Percentiles rank a stretch among this genome's conserved stretches.
These are phyloP conservation scores for Delphinus delphis DNA, from an alignment of 2,113 vertebrate genomes.

Conservation along the genomic window DNA sequence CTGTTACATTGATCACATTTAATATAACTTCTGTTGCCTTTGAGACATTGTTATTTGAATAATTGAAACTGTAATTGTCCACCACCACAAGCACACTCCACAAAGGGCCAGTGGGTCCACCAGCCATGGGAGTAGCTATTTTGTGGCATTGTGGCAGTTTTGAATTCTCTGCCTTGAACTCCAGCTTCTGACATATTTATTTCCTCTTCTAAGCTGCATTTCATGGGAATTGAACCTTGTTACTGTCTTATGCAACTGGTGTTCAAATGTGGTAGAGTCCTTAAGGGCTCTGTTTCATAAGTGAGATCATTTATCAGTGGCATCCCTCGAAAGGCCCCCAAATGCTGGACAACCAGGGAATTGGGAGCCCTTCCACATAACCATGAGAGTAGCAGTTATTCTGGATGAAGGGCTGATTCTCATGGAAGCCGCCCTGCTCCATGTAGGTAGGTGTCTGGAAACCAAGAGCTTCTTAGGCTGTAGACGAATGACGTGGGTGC, in stretches of 20 bases:
- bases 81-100: constrained; percentile 49
- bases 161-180: constrained; percentile 43
- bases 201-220: background rate
- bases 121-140: background rate
- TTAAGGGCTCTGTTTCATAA: background rate
- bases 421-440: background rate
- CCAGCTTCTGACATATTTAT: constrained; percentile 34
- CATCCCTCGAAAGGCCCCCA: constrained; percentile 18
- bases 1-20: constrained; percentile 58
- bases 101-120: constrained; percentile 58
- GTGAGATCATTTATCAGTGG: constrained; percentile 44
- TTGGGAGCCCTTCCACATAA: constrained; percentile 53
- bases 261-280: background rate
- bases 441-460: constrained; percentile 39
- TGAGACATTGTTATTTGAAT: background rate
- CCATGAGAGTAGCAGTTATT: constrained; percentile 76
- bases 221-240: fast-evolving
- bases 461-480: constrained; percentile 39
- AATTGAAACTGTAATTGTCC: constrained; percentile 54
- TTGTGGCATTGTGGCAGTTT: background rate
- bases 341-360: constrained; percentile 57
- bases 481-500: constrained; percentile 34
- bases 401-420: background rate
- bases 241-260: constrained; percentile 60
- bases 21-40: constrained; percentile 56